These are phyloP conservation scores for Sebastes oblongus DNA, from an alignment of 2,797 vertebrate species.

Conservation along the genomic window DNA sequence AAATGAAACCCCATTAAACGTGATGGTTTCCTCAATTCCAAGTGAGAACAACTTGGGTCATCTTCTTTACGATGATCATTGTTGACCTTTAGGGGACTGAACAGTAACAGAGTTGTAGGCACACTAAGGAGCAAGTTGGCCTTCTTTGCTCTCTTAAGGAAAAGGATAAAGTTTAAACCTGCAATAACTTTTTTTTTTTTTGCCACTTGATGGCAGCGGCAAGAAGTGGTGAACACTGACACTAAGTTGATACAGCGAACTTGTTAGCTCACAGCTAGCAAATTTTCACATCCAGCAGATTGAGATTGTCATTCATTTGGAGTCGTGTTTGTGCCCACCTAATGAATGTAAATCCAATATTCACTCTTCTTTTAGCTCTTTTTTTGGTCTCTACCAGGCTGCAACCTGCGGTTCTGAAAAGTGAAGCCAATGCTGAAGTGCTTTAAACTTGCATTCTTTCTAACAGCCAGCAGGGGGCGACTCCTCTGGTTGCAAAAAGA, in stretches of 20 bases:
- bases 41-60: conserved; percentile 30
- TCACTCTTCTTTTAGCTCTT: too few relatives aligned
- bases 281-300: too few relatives aligned
- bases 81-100: conserved; percentile 16
- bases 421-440: background rate
- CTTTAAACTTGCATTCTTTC: too few relatives aligned
- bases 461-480: too few relatives aligned
- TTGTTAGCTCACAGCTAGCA: too few relatives aligned
- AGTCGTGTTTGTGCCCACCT: too few relatives aligned
- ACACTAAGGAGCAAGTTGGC: background rate
- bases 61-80: conserved; percentile 3
- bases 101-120: background rate
- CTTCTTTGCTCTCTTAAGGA: background rate
- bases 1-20: conserved; percentile 18
- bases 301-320: too few relatives aligned
- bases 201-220: background rate
- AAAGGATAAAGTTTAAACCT: background rate
- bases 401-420: too few relatives aligned
- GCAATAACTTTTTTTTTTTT: background rate
- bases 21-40: conserved; percentile 12
- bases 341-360: too few relatives aligned
- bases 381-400: too few relatives aligned
- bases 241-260: too few relatives aligned
- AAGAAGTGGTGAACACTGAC: background rate
- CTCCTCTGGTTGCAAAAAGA: too few relatives aligned